Conservation (phyloP, 2,113 vertebrate species). For the Corydoras maculifer region DNA sequence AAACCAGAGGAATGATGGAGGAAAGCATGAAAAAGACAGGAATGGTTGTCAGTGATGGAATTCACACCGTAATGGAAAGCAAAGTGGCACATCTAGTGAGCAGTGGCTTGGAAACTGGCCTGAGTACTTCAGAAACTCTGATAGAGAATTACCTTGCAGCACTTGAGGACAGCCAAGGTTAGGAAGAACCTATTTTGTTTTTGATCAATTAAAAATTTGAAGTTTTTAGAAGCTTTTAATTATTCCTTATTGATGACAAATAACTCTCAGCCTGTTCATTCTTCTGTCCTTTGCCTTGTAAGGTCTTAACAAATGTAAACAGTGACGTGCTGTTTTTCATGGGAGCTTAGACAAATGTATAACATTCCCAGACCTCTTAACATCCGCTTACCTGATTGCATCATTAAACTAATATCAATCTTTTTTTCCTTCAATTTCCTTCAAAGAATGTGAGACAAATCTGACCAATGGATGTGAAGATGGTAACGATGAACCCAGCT, state of each 20-base stretch:
- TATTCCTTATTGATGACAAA: no score
- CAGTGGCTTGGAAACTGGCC: slow-evolving; percentile 73
- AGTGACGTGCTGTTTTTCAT: no score
- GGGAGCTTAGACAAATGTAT: no score
- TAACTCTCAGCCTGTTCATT: no score
- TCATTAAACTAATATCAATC: no score
- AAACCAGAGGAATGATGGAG: slow-evolving; percentile 74
- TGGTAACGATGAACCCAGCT: slow-evolving; percentile 66
- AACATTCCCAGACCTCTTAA: no score
- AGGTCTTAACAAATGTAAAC: no score
- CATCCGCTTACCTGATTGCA: no score
- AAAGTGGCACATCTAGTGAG: slow-evolving; percentile 70
- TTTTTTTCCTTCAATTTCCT: no score
- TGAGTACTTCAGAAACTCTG: slow-evolving; percentile 77
- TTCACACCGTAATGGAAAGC: slow-evolving; percentile 79
- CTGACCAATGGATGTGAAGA: slow-evolving; percentile 67
- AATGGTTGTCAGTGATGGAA: slow-evolving; percentile 71
- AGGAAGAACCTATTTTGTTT: slow-evolving; percentile 37
- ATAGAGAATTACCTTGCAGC: slow-evolving; percentile 85
- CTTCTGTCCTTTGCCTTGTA: no score
- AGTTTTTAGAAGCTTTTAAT: no score
- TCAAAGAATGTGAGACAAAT: slow-evolving; percentile 57
- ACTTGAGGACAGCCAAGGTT: slow-evolving; percentile 78
- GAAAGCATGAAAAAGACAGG: slow-evolving; percentile 76
- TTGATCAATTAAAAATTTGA: no score